A percentile compares a stretch with the other conserved stretches of the same genome.
phyloP scores from a whole-genome alignment of 2,113 vertebrate species.

The Catharus bicknelli region DNA sequence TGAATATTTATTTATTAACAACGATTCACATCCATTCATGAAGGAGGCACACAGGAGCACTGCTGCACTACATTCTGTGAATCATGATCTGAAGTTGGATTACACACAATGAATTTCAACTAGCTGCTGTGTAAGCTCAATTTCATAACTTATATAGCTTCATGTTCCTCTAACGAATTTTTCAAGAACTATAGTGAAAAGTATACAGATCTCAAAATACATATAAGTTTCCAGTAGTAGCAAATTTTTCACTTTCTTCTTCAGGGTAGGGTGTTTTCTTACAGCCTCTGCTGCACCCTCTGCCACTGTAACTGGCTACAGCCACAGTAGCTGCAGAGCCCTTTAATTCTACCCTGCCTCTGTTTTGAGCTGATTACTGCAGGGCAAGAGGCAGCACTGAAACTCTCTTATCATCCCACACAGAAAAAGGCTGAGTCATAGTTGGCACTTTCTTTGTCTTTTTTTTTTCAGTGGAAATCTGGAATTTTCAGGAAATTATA shows the following conservation, averaged over 20 bases:
- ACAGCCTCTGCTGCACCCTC: neutral
- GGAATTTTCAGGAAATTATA: neutral
- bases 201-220: neutral
- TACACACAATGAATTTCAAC: constrained; percentile 3
- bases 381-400: neutral
- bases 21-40: neutral
- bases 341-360: neutral
- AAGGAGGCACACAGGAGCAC: neutral
- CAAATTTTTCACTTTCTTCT: neutral
- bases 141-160: neutral
- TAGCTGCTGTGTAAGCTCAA: neutral
- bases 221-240: neutral
- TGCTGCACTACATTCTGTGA: neutral
- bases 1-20: constrained; percentile 27
- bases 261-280: neutral
- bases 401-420: neutral
- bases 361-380: neutral
- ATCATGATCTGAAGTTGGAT: neutral
- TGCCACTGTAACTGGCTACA: neutral
- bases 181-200: neutral
- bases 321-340: neutral
- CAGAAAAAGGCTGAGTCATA: constrained; percentile 23
- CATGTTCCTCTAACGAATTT: neutral
- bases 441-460: neutral
- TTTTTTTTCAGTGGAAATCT: neutral